A percentile compares a stretch with the other conserved stretches of the same genome.
These are phyloP conservation scores for Hoplostethus mediterraneus DNA, from an alignment of 2,797 vertebrate species.

Conservation along the genomic window DNA sequence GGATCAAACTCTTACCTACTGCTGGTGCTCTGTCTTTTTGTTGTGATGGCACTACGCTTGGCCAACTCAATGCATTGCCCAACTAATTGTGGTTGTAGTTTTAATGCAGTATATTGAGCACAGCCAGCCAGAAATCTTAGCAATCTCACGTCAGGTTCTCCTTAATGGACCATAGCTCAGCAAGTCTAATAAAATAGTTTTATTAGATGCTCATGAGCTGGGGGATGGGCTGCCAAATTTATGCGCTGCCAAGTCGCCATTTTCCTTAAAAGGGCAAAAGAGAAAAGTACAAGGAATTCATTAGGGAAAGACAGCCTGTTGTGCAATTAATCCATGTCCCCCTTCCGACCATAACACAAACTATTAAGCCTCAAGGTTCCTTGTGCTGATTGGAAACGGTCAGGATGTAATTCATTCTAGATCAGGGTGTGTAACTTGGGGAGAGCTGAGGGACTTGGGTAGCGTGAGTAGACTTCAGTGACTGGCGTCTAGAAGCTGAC, in stretches of 20 bases:
- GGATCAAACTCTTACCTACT: neutral
- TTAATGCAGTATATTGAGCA: constrained; percentile 3
- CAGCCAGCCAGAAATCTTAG: constrained; percentile 26
- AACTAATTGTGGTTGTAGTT: constrained; percentile 6
- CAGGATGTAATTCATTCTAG: constrained; percentile 1
- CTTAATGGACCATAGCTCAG: constrained; percentile 55
- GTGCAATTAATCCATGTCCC: constrained; percentile 46
- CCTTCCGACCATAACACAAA: constrained; percentile 26
- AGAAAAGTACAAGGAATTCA: constrained; percentile 65
- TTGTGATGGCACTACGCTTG: neutral
- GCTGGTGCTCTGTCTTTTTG: constrained; percentile 1
- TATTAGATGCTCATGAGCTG: constrained; percentile 54
- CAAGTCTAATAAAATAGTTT: constrained; percentile 60
- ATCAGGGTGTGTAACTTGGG: constrained; percentile 10
- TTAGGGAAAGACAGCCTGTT: constrained; percentile 53
- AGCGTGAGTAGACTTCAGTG: constrained; percentile 16
- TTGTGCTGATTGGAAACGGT: constrained; percentile 44
- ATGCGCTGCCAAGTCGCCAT: constrained; percentile 62
- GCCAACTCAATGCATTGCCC: neutral
- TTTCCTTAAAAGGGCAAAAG: constrained; percentile 59
- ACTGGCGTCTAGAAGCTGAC: neutral
- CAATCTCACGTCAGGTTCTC: constrained; percentile 27
- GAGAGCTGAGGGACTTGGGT: constrained; percentile 23
- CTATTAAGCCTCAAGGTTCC: constrained; percentile 18
- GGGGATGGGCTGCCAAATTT: constrained; percentile 55